Base-by-base conservation (phyloP, 2,113 vertebrate genomes). In the Toxotes chatareus region DNA sequence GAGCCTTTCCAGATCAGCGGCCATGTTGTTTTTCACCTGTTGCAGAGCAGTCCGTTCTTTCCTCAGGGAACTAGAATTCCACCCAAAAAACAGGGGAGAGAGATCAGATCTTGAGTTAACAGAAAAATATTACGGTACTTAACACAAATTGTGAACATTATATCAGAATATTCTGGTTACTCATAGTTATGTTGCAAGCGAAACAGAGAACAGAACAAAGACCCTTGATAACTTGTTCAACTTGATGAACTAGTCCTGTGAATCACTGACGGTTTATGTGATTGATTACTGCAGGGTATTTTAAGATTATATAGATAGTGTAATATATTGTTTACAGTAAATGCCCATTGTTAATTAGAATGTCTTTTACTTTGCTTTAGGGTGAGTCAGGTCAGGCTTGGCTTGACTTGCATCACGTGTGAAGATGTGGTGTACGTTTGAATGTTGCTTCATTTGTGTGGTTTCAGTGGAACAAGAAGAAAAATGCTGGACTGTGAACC, bases 11-110 rank as follows among this genome's bases (percentile, higher is more conserved):
- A 99, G 95, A 94, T 99, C 98, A 51, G 96, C 95, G 1, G 97
- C 96, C 98, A 99, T 98, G 93, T 97, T 97, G 94, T 99, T 97
- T 94, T 97, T 99, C 93, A 96, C 95, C 87, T 96, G 96, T 73
- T 96, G 95, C 76, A 99, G 94, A 86, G 95, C 84, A 38, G 93
- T 91, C 68, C 95, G 97, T 86, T 99, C 98, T 95, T 96, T 98
- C 93, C 94, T 97, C 93, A 99, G 94, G 59, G 96, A 94, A 89
- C 98, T 99, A 92, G 38, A 16, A 51, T 76, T 46, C 83, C 36
- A 79, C 11, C 32, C 38, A 70, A 76, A 71, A 17, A 85, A 27
- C 27, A 27, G 27, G 27, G 1, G 55, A 89, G 2, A 59, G 6
- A 44, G 21, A 73, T 21, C 32, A 77, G 47, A 72, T 36, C 34